phyloP scores from a whole-genome alignment of 2,888 invertebrate genomes.

The Andrena haemorrhoa region DNA sequence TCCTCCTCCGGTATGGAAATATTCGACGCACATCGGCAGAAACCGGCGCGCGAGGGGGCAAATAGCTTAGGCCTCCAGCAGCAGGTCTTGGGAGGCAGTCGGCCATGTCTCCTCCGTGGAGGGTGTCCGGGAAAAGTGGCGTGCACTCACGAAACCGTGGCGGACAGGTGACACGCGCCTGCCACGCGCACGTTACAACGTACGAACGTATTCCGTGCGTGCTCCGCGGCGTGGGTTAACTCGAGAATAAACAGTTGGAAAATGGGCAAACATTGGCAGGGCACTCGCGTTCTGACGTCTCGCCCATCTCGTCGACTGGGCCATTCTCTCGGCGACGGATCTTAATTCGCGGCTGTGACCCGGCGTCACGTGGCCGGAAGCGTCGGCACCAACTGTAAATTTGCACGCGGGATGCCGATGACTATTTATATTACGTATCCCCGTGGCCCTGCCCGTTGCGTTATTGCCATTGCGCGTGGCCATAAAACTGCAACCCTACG shows the following conservation, averaged over 20 bases:
- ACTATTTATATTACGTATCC: conserved; percentile 34
- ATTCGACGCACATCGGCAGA: conserved; percentile 14
- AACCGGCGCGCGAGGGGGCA: conserved; percentile 31
- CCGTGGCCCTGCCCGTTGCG: background rate
- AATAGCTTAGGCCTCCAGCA: conserved; percentile 53
- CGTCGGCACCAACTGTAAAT: conserved; percentile 10
- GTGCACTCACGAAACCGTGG: conserved; percentile 80
- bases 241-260: conserved; percentile 73
- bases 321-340: no score
- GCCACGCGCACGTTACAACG: conserved; percentile 77
- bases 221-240: conserved; percentile 60
- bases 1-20: conserved; percentile 42
- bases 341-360: background rate
- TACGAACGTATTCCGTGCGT: conserved; percentile 30
- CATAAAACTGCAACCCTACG: conserved; percentile 41
- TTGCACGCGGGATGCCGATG: conserved; percentile 31
- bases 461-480: conserved; percentile 16
- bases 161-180: conserved; percentile 84
- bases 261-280: conserved; percentile 73
- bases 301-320: background rate
- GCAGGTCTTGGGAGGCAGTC: conserved; percentile 78
- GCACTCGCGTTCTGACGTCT: conserved; percentile 62
- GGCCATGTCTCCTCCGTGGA: conserved; percentile 79
- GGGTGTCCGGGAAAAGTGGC: conserved; percentile 74
- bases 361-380: conserved; percentile 25